Base-by-base conservation (phyloP, 1,140 invertebrate genomes). In the Zelostemma sp. region DNA sequence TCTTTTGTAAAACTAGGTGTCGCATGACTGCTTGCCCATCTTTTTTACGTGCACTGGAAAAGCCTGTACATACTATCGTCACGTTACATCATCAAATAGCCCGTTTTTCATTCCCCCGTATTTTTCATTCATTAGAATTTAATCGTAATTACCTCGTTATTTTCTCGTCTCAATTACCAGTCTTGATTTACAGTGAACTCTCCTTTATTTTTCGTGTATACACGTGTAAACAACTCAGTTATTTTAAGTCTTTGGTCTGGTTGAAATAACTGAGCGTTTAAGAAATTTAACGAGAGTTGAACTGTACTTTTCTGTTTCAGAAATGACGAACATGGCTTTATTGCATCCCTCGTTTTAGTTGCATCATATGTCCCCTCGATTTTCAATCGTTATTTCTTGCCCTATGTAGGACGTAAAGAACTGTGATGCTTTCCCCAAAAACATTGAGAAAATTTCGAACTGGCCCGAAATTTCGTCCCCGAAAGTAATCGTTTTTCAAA, bases 21-120 rank as follows among this genome's bases (percentile, higher is more conserved):
- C 69, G 80, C 81, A 83, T 82, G 81, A 76, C 72, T 83, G 80
- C 79, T 80, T 81, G 80, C 53, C 50, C 35, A 15, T 75, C 70
- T 17, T 69, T 57, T 70, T 56, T 68, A 64, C 64, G 43, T 75
- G 70, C 77, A 80, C 76, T 79, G 55, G 47, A 66, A 67, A 66
- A 70, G 69, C 62, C 68, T 80, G 78, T 80, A 78, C 73, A 79
- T 79, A 79, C 75, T 50, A 72, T 51, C 54, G 66, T 73, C 63
- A 75, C 60, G 40, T 75, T 51, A 77, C 65, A 68, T 38, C 59
- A n/a, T 71, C 55, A 43, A 75, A 48, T 61, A 73, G 19, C 54
- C 54, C 12, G 35, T 49, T 56, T 60, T 9, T 67, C 5, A 68
- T 64, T 38, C 58, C 40, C 59, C 9, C 43, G 38, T 68, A 58